These are phyloP conservation scores for Pocota personata DNA, from an alignment of 2,888 invertebrate genomes.

Conservation along the genomic window DNA sequence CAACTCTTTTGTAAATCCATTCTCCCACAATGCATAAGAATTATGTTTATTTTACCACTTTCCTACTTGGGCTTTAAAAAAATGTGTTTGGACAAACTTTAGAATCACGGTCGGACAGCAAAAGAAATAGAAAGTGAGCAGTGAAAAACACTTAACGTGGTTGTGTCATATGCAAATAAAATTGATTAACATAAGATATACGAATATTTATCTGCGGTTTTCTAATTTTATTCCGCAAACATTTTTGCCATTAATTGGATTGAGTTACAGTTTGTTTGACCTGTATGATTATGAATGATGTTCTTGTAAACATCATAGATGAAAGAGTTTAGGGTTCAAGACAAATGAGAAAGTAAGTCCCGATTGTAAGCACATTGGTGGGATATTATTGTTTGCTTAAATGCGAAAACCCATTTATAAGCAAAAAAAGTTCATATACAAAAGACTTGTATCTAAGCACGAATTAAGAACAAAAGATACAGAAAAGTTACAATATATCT, in stretches of 20 bases:
- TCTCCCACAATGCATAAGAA: constrained; percentile 14
- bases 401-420: no score
- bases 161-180: constrained; percentile 44
- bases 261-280: neutral
- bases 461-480: no score
- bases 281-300: neutral
- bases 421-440: no score
- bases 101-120: neutral
- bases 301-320: neutral
- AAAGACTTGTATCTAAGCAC: no score
- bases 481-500: no score
- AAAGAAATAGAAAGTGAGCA: constrained; percentile 43
- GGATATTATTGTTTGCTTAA: no score
- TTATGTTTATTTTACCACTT: constrained; percentile 3
- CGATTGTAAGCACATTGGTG: no score
- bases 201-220: neutral
- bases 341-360: no score
- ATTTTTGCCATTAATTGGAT: neutral
- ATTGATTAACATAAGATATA: constrained; percentile 23
- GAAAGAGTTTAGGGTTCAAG: no score
- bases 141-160: neutral
- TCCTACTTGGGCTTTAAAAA: neutral
- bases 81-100: neutral
- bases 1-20: neutral
- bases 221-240: constrained; percentile 21